Base-by-base conservation (phyloP, 1,140 invertebrate species). In the Zaprionus nigranus region DNA sequence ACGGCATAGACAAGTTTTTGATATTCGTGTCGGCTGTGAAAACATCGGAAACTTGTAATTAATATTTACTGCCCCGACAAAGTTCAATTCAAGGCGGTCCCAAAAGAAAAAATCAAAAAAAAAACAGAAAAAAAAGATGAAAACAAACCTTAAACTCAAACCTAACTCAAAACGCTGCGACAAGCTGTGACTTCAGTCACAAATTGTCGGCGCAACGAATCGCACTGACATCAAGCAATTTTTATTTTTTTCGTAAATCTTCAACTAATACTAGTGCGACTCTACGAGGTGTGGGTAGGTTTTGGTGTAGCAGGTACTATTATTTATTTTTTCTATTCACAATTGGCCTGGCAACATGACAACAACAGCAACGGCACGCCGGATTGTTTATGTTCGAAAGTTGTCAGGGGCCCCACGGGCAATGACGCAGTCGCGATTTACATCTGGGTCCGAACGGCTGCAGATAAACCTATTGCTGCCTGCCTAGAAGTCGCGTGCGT, bases 321-420 rank as follows among this genome's bases (percentile, higher is more conserved):
- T 64, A 63, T 70, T 58, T 70, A 64, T 62, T 36, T 20, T 24
- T 60, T 20, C n/a, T 40, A 30, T 40, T 49, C 46, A 30, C 62
- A 80, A 80, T 87, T 84, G 67, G 68, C 84, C 64, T 88, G 85
- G 85, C 85, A 90, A 88, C 84, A 70, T 84, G 56, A 59, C 62
- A 72, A 53, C 22, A 51, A 5, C 22, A 24, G 12, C 12, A 56
- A n/a, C 30, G 3, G 30, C 30, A 15, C n/a, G 30, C 73, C 60
- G 78, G 17, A 75, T 80, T 80, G 59, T 60, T 78, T 79, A 11
- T 17, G 58, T 20, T 36, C 46, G 30, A 51, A 78, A 68, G 81
- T 68, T 78, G 84, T 77, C 53, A 78, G 59, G 71, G 17, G 7
- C 30, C 11, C n/a, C 26, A 38, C 15, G 43, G 12, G 49, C 5